These are phyloP conservation scores for Aleiodes leptofemur DNA, from an alignment of 2,888 invertebrate species.

Conservation along the genomic window DNA sequence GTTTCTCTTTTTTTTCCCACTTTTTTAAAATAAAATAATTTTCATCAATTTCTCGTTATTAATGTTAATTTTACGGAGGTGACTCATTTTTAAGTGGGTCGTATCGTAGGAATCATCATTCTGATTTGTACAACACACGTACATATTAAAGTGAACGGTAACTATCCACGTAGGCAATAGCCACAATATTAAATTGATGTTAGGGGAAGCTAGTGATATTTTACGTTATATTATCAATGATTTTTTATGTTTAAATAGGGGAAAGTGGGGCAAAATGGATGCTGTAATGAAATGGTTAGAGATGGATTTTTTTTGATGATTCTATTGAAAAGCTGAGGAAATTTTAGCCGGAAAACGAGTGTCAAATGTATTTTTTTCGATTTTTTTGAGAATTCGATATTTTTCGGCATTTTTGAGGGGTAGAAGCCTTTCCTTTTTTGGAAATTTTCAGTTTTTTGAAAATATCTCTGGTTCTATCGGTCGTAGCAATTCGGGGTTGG, in stretches of 20 bases:
- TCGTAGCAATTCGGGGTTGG: too few species aligned
- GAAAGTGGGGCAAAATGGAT: too few species aligned
- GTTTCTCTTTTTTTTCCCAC: slow-evolving; percentile 15
- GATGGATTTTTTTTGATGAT: too few species aligned
- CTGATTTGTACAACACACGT: slow-evolving; percentile 39
- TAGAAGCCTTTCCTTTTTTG: too few species aligned
- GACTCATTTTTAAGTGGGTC: slow-evolving; percentile 54
- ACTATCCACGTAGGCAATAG: slow-evolving; percentile 12
- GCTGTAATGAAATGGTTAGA: too few species aligned
- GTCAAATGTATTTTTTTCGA: too few species aligned
- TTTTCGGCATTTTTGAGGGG: too few species aligned
- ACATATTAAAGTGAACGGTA: slow-evolving; percentile 17
- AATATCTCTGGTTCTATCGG: too few species aligned
- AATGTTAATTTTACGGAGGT: slow-evolving; percentile 35
- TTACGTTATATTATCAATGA: slow-evolving; percentile 1
- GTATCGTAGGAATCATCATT: slow-evolving; percentile 46
- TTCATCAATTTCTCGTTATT: slow-evolving; percentile 9
- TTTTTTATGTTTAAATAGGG: background rate
- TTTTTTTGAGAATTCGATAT: too few species aligned
- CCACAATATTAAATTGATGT: slow-evolving; percentile 7
- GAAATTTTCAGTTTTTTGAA: too few species aligned
- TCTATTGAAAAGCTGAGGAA: too few species aligned
- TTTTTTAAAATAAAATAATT: slow-evolving; percentile 13
- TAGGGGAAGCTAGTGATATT: background rate
- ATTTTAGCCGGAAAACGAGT: too few species aligned